Conservation (phyloP, 1,140 invertebrate species). For the Psilanteris sp. region DNA sequence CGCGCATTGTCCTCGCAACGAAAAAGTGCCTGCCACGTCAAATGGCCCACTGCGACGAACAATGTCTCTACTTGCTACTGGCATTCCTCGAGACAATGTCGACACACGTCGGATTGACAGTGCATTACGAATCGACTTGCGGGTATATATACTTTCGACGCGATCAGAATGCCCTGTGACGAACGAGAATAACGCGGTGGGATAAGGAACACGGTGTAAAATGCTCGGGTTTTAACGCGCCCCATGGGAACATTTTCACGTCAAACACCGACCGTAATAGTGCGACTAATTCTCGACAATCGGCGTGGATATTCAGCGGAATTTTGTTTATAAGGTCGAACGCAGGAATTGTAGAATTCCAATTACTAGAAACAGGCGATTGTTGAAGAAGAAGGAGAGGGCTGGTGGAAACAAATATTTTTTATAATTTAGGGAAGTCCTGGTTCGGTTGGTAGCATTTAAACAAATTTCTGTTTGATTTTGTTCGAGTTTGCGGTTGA, state of each 20-base stretch:
- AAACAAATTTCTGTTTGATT: no score
- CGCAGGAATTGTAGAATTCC: no score
- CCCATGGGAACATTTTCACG: conserved; percentile 26
- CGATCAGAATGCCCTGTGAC: conserved; percentile 26
- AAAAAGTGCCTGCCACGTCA: conserved; percentile 57
- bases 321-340: no score
- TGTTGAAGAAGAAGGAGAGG: no score
- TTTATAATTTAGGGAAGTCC: no score
- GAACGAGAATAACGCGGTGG: conserved; percentile 41
- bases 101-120: conserved; percentile 42
- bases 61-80: conserved; percentile 61
- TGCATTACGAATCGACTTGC: conserved; percentile 59
- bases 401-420: no score
- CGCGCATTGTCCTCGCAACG: conserved; percentile 44
- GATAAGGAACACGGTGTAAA: conserved; percentile 26
- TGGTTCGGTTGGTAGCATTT: no score
- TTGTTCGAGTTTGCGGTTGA: no score
- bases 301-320: no score
- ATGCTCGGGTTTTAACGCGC: background rate
- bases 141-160: conserved; percentile 34
- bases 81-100: conserved; percentile 47
- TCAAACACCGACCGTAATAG: no score
- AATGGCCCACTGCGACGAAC: conserved; percentile 52
- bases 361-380: no score
- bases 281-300: no score